These are phyloP conservation scores for Manacus vitellinus DNA, from an alignment of 2,113 vertebrate species.

Conservation along the genomic window DNA sequence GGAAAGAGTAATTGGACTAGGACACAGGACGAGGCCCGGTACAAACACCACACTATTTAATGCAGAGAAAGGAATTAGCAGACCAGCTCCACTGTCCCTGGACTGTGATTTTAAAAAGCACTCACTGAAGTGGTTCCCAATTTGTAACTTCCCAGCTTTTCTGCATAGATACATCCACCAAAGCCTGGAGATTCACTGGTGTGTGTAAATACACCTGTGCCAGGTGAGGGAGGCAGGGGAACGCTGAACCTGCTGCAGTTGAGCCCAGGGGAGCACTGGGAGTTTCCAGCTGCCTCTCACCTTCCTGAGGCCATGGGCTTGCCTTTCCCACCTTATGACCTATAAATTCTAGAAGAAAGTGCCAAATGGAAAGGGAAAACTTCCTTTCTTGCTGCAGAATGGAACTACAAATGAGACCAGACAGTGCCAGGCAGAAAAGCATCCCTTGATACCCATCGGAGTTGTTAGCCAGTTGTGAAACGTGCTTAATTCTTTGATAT, in stretches of 20 bases:
- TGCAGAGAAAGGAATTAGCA: background rate
- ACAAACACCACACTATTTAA: background rate
- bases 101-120: background rate
- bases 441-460: background rate
- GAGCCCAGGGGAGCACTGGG: accelerated
- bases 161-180: background rate
- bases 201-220: background rate
- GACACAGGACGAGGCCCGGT: background rate
- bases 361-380: background rate
- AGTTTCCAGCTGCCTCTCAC: background rate
- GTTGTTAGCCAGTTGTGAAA: background rate
- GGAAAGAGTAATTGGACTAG: slow-evolving; percentile 1
- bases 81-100: background rate
- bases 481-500: background rate
- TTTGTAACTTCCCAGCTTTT: background rate
- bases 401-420: background rate
- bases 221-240: background rate
- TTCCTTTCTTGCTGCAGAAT: background rate
- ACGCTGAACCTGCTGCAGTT: background rate
- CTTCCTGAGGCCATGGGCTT: background rate
- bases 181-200: background rate
- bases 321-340: background rate
- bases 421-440: background rate
- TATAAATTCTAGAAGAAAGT: background rate
- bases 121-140: background rate